phyloP scores from a whole-genome alignment of 2,888 invertebrate genomes.

The Drosophila ustulata region DNA sequence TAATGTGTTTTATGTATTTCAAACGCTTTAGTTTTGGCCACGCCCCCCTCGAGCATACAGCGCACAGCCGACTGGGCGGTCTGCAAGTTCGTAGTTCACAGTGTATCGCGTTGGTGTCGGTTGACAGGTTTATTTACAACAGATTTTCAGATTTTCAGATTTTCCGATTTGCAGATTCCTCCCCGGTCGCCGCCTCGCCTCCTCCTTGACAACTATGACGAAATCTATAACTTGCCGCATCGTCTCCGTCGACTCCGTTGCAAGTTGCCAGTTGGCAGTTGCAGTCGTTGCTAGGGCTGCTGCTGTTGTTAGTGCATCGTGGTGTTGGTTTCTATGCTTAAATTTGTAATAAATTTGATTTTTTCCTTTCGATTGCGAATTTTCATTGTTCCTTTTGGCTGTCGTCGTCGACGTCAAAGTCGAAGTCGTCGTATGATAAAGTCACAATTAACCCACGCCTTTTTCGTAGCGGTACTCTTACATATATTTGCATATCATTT shows the following conservation, averaged over 20 bases:
- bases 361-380: conserved; percentile 80
- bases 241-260: conserved; percentile 35
- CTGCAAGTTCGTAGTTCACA: conserved; percentile 69
- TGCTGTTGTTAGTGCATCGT: conserved; percentile 15
- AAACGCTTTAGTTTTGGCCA: conserved; percentile 72
- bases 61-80: conserved; percentile 55
- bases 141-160: conserved; percentile 68
- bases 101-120: conserved; percentile 70
- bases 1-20: conserved; percentile 82
- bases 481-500: conserved; percentile 83
- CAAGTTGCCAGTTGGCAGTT: conserved; percentile 32
- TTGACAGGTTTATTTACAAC: conserved; percentile 80
- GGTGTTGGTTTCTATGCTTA: conserved; percentile 74
- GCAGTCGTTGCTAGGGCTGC: conserved; percentile 43
- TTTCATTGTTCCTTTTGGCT: conserved; percentile 61
- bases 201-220: conserved; percentile 69
- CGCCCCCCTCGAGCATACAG: conserved; percentile 51
- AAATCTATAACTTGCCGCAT: conserved; percentile 81
- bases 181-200: conserved; percentile 6
- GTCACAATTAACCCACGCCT: conserved; percentile 84
- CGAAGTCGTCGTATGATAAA: conserved; percentile 66
- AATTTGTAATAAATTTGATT: conserved; percentile 81
- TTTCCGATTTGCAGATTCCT: conserved; percentile 28
- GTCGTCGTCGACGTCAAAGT: conserved; percentile 12
- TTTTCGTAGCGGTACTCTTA: conserved; percentile 82